Percentiles rank a stretch among this genome's conserved stretches.
Conservation (phyloP, 2,797 vertebrate genomes). For the Hippopotamyrus pictus region DNA sequence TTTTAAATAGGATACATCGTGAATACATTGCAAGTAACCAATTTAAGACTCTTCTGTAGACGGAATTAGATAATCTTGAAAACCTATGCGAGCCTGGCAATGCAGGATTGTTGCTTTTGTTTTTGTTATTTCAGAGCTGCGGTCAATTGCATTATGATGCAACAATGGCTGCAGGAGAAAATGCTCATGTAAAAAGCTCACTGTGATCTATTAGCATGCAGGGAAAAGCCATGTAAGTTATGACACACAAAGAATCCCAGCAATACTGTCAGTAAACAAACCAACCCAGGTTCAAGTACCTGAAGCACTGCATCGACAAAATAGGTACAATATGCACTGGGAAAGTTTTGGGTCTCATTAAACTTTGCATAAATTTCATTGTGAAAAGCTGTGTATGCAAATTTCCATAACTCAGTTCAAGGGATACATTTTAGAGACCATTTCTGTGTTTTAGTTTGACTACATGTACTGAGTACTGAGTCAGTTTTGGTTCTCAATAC, state of each 20-base stretch:
- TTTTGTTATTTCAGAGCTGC: not conserved
- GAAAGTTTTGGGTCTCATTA: not conserved
- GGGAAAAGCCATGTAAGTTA: constrained; percentile 7
- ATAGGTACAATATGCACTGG: not conserved
- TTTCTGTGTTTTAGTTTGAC: not conserved
- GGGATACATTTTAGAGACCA: not conserved
- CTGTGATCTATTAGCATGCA: constrained; percentile 16
- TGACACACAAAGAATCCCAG: not conserved
- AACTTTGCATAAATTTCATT: not conserved
- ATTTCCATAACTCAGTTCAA: not conserved
- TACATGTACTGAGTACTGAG: not conserved
- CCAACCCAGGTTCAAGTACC: not conserved
- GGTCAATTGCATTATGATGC: not conserved
- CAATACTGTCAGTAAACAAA: not conserved
- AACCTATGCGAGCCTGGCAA: not conserved
- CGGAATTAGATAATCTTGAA: not conserved
- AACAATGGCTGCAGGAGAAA: constrained; percentile 11
- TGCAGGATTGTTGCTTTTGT: not conserved
- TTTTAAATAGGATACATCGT: constrained; percentile 12
- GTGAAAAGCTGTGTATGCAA: not conserved
- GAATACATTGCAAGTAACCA: not conserved
- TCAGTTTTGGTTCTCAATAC: not conserved
- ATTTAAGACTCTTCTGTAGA: not conserved
- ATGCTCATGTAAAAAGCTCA: constrained; percentile 1
- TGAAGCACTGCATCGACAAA: not conserved